These are phyloP conservation scores for Strigamia crassipes DNA, from an alignment of 2,888 invertebrate genomes.

Conservation along the genomic window DNA sequence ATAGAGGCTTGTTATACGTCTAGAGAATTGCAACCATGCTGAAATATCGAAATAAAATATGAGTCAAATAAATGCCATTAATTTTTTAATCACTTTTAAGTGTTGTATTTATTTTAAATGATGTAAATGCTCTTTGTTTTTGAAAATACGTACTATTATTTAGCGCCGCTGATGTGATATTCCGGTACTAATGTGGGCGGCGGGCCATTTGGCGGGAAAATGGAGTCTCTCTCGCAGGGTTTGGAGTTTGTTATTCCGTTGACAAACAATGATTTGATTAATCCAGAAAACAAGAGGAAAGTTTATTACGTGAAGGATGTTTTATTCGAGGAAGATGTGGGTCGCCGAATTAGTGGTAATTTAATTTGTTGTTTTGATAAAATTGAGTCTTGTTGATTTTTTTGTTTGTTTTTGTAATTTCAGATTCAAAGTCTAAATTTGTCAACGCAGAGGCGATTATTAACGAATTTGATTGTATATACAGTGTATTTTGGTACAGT, in stretches of 20 bases:
- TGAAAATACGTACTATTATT: no score
- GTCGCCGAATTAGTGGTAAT: not conserved
- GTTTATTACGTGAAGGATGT: not conserved
- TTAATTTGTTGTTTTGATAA: not conserved
- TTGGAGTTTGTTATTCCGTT: slow-evolving; percentile 12
- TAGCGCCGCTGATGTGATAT: no score
- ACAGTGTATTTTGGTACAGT: not conserved
- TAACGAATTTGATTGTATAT: not conserved
- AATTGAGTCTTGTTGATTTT: not conserved
- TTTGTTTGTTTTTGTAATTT: not conserved
- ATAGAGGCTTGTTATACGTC: not conserved
- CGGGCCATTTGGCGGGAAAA: slow-evolving; percentile 15
- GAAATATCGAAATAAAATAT: not conserved
- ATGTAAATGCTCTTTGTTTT: no score
- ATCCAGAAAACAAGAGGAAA: not conserved
- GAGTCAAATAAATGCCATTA: no score
- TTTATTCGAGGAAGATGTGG: not conserved
- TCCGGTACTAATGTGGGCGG: no score
- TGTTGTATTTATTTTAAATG: no score
- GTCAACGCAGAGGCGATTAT: not conserved
- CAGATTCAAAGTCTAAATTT: not conserved
- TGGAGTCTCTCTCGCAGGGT: not conserved
- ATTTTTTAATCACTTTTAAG: no score
- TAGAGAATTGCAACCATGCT: not conserved
- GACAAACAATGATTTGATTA: not conserved